Evolutionary conservation across 2,797 vertebrate genomes (phyloP).

Genomic region (Alexandromys oeconomus): DNA sequence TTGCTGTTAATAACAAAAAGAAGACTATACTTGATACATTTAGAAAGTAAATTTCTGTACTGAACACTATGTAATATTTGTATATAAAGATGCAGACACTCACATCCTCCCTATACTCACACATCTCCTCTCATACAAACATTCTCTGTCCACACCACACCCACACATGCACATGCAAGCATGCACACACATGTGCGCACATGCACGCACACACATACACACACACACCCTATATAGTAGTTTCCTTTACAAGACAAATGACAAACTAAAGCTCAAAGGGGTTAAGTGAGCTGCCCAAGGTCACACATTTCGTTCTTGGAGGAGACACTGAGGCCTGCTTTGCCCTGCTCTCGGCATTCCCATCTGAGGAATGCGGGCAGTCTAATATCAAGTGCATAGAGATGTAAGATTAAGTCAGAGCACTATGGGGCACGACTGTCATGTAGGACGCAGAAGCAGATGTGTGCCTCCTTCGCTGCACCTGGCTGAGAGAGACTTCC

Average conservation of each 20-base stretch:
- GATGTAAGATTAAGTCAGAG: background rate
- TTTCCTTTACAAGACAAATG: background rate
- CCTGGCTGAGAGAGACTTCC: background rate
- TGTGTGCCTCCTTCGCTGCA: background rate
- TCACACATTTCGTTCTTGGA: background rate
- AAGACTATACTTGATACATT: background rate
- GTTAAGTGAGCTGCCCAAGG: background rate
- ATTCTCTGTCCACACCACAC: background rate
- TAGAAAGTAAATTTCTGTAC: background rate
- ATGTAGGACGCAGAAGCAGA: background rate
- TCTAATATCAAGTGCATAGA: background rate
- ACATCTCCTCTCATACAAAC: background rate
- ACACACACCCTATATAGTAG: background rate
- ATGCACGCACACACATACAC: background rate
- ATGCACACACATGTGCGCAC: fast-evolving
- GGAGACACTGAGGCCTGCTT: background rate
- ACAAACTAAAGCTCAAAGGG: background rate
- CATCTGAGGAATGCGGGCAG: background rate
- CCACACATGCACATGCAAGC: background rate
- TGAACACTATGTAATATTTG: background rate
- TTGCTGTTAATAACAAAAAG: background rate
- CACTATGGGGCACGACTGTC: background rate
- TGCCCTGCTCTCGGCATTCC: background rate
- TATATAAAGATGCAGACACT: background rate
- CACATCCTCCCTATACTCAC: too few species aligned